These are phyloP conservation scores for Caenorhabditis becei DNA, from an alignment of 2,888 invertebrate species.

Conservation along the genomic window DNA sequence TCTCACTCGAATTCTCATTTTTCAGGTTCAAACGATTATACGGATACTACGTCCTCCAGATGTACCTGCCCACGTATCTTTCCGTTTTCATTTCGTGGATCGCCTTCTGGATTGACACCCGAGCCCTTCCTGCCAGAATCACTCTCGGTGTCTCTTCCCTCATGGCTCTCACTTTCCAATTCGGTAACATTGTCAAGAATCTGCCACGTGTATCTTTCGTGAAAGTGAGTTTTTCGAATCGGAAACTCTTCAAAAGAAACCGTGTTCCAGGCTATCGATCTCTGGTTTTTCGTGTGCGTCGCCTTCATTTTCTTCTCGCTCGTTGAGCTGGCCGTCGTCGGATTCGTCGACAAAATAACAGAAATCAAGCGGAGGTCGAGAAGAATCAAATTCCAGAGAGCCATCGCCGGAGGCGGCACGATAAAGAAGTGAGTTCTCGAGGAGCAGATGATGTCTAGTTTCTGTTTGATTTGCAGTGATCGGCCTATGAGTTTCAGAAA, in stretches of 20 bases:
- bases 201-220: slow-evolving; percentile 81
- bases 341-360: slow-evolving; percentile 79
- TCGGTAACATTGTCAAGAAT: slow-evolving; percentile 81
- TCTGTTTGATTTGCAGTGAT: slow-evolving; percentile 44
- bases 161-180: slow-evolving; percentile 81
- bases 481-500: slow-evolving; percentile 57
- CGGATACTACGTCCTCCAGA: slow-evolving; percentile 81
- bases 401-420: slow-evolving; percentile 55
- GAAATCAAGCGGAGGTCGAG: slow-evolving; percentile 69
- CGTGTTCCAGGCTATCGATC: slow-evolving; percentile 76
- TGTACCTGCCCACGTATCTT: slow-evolving; percentile 80
- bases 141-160: slow-evolving; percentile 80
- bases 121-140: slow-evolving; percentile 81
- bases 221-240: slow-evolving; percentile 64
- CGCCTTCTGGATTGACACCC: slow-evolving; percentile 80
- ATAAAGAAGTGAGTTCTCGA: slow-evolving; percentile 60
- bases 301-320: slow-evolving; percentile 81
- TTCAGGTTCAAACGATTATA: slow-evolving; percentile 80
- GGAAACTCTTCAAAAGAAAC: not conserved
- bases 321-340: slow-evolving; percentile 80
- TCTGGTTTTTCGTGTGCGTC: slow-evolving; percentile 81
- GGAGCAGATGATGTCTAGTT: slow-evolving; percentile 4
- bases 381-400: slow-evolving; percentile 64
- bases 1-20: not conserved
- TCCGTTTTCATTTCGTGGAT: slow-evolving; percentile 80